Evolutionary conservation across 2,113 vertebrate genomes (phyloP).

Genomic region (Scalopus aquaticus): DNA sequence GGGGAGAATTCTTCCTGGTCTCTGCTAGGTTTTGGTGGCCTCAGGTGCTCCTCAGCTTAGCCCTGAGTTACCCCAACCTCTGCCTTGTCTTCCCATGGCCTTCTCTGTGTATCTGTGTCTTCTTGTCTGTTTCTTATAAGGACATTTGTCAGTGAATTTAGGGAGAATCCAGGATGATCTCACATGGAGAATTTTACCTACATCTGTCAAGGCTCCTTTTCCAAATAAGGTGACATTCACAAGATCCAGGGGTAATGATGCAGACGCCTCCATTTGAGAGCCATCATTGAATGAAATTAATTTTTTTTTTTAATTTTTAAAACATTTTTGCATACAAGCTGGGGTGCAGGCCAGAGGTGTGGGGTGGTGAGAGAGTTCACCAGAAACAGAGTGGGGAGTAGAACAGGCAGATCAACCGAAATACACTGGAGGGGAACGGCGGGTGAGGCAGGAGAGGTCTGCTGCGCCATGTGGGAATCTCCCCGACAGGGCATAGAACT

Average conservation of each 20-base stretch:
- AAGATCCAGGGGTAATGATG: not conserved
- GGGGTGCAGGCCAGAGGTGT: no score
- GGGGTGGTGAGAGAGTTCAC: no score
- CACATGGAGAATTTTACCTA: not conserved
- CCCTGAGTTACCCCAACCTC: rapidly evolving
- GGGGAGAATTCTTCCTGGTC: not conserved
- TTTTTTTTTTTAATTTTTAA: no score
- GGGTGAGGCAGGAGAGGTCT: no score
- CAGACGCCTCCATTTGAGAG: no score
- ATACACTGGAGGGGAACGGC: no score
- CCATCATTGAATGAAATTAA: not conserved
- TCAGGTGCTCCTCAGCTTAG: not conserved
- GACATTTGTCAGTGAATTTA: not conserved
- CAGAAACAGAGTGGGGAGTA: no score
- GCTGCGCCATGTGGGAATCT: no score
- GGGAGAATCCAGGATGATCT: not conserved
- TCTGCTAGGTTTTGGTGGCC: not conserved
- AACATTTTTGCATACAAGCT: no score
- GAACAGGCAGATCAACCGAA: no score
- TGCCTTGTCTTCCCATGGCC: not conserved
- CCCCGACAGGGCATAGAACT: no score
- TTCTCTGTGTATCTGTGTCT: not conserved
- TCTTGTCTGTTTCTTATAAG: not conserved
- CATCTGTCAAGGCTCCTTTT: not conserved
- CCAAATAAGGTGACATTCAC: not conserved